Conservation (phyloP, 2,113 vertebrate species). For the Lepus europaeus region DNA sequence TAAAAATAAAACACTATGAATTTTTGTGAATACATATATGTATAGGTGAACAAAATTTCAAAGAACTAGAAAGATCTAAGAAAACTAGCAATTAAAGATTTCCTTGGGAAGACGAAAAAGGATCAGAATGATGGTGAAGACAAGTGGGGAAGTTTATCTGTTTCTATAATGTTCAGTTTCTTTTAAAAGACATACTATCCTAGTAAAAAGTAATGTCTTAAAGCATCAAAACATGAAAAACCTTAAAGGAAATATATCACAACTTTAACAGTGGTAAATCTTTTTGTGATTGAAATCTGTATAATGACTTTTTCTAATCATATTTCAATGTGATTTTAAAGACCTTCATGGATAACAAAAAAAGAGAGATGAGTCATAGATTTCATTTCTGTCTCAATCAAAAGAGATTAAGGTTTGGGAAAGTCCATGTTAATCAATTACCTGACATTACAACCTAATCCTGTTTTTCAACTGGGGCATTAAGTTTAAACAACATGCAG, state of each 20-base stretch:
- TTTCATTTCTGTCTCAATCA: conserved; percentile 68
- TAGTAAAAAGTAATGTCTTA: not conserved
- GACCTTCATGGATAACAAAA: conserved; percentile 53
- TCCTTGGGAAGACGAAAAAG: not conserved
- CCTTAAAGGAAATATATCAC: not conserved
- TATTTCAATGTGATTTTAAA: conserved; percentile 59
- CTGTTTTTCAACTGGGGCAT: conserved; percentile 78
- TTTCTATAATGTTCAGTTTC: not conserved
- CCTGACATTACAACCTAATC: conserved; percentile 77
- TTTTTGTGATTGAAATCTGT: not conserved
- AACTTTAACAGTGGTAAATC: conserved; percentile 10
- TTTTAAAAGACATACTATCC: not conserved
- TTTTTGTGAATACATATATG: not conserved
- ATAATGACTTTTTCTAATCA: not conserved
- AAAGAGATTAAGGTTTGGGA: conserved; percentile 72
- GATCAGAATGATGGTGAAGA: not conserved
- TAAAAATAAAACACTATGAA: not conserved
- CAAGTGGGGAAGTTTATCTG: not conserved
- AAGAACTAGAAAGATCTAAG: not conserved
- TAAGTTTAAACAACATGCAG: conserved; percentile 69
- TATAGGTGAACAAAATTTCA: not conserved
- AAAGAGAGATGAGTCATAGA: conserved; percentile 59
- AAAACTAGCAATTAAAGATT: not conserved
- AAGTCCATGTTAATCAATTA: conserved; percentile 78
- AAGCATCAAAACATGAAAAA: not conserved